A percentile compares a stretch with the other conserved stretches of the same genome.
phyloP scores from a whole-genome alignment of 2,113 vertebrate genomes.

The Balaenoptera acutorostrata region DNA sequence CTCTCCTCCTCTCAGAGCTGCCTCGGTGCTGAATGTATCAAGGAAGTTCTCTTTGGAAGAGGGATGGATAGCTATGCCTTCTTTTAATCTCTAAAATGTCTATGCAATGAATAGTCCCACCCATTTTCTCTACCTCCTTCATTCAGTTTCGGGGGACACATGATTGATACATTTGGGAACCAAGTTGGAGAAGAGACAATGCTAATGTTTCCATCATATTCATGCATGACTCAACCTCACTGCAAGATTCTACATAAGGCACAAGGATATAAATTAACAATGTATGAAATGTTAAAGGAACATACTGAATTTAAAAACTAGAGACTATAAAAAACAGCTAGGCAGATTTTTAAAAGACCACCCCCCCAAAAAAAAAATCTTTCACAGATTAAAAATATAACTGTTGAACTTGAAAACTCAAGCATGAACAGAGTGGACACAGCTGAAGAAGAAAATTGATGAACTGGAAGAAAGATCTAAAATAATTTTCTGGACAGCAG shows the following conservation, averaged over 20 bases:
- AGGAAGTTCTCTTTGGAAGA: not conserved
- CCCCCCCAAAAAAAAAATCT: not conserved
- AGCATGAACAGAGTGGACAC: not conserved
- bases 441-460: not conserved
- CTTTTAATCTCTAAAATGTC: not conserved
- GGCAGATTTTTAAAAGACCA: not conserved
- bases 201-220: not conserved
- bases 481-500: not conserved
- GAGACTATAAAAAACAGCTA: not conserved
- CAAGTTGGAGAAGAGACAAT: not conserved
- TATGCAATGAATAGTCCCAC: not conserved
- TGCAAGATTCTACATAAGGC: not conserved
- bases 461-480: not conserved
- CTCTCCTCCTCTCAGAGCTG: not conserved
- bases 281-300: not conserved
- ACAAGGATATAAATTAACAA: not conserved
- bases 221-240: not conserved
- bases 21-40: not conserved
- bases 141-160: not conserved
- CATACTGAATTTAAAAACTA: not conserved
- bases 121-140: not conserved
- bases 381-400: not conserved
- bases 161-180: not conserved
- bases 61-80: not conserved
- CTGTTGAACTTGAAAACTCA: not conserved